A percentile compares a stretch with the other conserved stretches of the same genome.
Evolutionary conservation across 2,888 invertebrate species (phyloP).

Genomic region (Hoplodrina ambigua): DNA sequence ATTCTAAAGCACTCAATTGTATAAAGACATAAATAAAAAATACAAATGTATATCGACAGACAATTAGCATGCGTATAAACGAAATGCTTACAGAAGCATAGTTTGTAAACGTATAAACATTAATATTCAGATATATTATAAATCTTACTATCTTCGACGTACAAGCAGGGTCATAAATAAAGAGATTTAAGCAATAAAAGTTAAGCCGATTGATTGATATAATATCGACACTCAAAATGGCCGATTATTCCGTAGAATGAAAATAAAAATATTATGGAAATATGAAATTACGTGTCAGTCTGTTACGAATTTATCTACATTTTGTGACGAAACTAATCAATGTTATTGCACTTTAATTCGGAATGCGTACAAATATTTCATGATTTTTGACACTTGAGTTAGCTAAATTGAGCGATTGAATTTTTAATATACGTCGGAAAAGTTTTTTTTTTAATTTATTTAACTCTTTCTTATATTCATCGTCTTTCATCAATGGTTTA

Average conservation of each 20-base stretch:
- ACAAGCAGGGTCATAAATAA: constrained; percentile 57
- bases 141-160: constrained; percentile 45
- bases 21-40: constrained; percentile 8
- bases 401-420: constrained; percentile 30
- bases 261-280: constrained; percentile 57
- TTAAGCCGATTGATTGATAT: constrained; percentile 61
- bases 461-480: neutral
- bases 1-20: neutral
- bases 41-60: constrained; percentile 2
- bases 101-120: constrained; percentile 46
- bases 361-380: constrained; percentile 40
- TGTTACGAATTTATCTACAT: constrained; percentile 38
- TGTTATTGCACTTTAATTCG: constrained; percentile 32
- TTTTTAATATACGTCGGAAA: constrained; percentile 6
- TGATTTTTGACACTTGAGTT: constrained; percentile 22
- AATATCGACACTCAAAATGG: constrained; percentile 42
- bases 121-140: constrained; percentile 42
- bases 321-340: constrained; percentile 44
- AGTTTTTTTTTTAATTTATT: constrained; percentile 8
- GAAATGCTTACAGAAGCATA: constrained; percentile 16
- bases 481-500: too few species aligned
- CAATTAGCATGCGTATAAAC: constrained; percentile 45
- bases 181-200: constrained; percentile 54
- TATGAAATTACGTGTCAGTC: constrained; percentile 34
- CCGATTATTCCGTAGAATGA: constrained; percentile 42